Conservation (phyloP, 2,888 invertebrate species). For the Nowickia ferox region DNA sequence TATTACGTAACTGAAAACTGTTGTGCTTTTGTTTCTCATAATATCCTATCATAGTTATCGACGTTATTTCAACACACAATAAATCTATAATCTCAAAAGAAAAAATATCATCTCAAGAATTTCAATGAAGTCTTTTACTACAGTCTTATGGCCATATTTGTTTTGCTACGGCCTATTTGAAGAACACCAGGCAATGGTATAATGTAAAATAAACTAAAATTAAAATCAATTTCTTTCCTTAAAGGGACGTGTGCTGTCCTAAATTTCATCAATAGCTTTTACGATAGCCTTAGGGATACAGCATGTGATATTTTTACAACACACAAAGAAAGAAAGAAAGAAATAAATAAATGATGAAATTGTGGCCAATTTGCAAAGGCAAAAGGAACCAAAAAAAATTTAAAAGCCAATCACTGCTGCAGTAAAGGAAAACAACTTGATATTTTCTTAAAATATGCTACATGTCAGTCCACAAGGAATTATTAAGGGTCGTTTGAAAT, state of each 20-base stretch:
- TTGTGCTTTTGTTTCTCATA: neutral
- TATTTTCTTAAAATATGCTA: neutral
- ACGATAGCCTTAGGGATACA: neutral
- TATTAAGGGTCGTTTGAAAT: neutral
- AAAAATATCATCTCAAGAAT: constrained; percentile 49
- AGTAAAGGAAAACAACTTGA: neutral
- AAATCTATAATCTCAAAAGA: constrained; percentile 52
- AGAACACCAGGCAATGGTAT: neutral
- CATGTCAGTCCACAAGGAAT: neutral
- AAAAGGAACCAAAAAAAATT: neutral
- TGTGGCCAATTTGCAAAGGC: constrained; percentile 12
- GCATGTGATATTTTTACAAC: neutral
- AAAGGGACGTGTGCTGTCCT: constrained; percentile 26
- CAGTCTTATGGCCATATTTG: constrained; percentile 23
- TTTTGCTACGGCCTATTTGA: neutral
- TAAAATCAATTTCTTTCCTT: constrained; percentile 23
- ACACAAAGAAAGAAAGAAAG: neutral
- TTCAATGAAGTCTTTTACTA: constrained; percentile 40
- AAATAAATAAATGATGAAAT: neutral
- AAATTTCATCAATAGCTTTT: constrained; percentile 18
- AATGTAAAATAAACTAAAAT: constrained; percentile 13
- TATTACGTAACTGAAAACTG: neutral
- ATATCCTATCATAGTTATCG: constrained; percentile 16
- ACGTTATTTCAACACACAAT: constrained; percentile 58
- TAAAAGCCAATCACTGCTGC: neutral